A percentile compares a stretch with the other conserved stretches of the same genome.
These are phyloP conservation scores for Pycnonotus jocosus DNA, from an alignment of 2,113 vertebrate genomes.

Conservation along the genomic window DNA sequence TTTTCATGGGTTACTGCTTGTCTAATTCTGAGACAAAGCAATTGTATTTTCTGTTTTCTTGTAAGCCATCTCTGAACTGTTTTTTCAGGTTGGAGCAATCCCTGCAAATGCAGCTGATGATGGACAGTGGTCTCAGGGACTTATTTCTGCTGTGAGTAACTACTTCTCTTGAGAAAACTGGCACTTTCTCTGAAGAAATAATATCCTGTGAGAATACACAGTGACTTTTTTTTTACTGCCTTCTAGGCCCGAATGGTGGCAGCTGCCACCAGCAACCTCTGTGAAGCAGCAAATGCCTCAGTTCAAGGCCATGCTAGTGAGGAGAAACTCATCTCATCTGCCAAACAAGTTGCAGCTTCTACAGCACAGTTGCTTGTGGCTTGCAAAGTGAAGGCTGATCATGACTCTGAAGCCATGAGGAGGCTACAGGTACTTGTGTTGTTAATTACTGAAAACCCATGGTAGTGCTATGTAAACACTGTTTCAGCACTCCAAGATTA, in stretches of 20 bases:
- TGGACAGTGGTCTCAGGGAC: slow-evolving; percentile 98
- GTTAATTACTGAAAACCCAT: background rate
- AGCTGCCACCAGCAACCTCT: slow-evolving; percentile 94
- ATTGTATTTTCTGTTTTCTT: background rate
- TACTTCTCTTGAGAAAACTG: background rate
- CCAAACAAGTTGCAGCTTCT: slow-evolving; percentile 97
- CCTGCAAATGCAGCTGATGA: slow-evolving; percentile 94
- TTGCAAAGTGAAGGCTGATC: slow-evolving; percentile 97
- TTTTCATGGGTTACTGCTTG: background rate
- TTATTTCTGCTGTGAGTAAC: slow-evolving; percentile 94
- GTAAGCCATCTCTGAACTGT: background rate
- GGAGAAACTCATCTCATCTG: slow-evolving; percentile 97
- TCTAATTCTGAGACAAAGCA: background rate
- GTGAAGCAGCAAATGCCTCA: slow-evolving; percentile 94
- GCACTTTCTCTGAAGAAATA: background rate
- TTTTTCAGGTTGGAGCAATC: slow-evolving; percentile 89
- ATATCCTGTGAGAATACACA: background rate
- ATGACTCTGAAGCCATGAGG: slow-evolving; percentile 96
- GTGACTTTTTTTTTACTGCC: background rate
- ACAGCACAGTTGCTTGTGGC: slow-evolving; percentile 96
- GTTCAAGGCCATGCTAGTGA: slow-evolving; percentile 97
- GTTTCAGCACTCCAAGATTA: background rate
- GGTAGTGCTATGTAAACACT: background rate
- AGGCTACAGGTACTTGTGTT: slow-evolving; percentile 85
- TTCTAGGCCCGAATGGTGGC: slow-evolving; percentile 94